A percentile compares a stretch with the other conserved stretches of the same genome.
Conservation (phyloP, 2,888 invertebrate species). For the Tipula vernalis region DNA sequence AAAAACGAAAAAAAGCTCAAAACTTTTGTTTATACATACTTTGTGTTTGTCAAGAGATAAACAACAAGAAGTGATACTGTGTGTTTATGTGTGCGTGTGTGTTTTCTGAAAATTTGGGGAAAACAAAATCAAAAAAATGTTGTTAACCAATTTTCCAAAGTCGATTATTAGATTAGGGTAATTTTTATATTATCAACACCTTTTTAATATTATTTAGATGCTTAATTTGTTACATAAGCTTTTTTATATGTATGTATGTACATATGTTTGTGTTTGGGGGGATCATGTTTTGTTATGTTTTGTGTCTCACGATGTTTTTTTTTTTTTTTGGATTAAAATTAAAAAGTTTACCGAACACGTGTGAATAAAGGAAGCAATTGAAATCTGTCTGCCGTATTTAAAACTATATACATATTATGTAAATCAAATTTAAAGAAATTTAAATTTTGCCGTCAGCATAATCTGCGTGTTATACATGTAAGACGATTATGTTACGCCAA, state of each 20-base stretch:
- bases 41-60: neutral
- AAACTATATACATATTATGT: too few relatives aligned
- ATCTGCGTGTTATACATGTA: too few relatives aligned
- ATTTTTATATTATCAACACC: neutral
- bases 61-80: neutral
- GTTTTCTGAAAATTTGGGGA: neutral
- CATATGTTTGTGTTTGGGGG: neutral
- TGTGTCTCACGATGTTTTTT: neutral
- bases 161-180: conserved; percentile 4
- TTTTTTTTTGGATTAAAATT: neutral
- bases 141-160: neutral
- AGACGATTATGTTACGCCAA: too few relatives aligned
- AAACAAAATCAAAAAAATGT: too few relatives aligned
- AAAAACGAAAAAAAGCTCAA: neutral
- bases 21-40: neutral
- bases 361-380: neutral
- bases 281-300: neutral
- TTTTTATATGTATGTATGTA: neutral
- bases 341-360: neutral
- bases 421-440: too few relatives aligned
- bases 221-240: neutral
- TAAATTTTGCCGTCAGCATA: too few relatives aligned
- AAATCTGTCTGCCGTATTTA: neutral
- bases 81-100: neutral
- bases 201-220: neutral